Conservation (phyloP, 1,140 invertebrate genomes). For the Coptotermes formosanus region DNA sequence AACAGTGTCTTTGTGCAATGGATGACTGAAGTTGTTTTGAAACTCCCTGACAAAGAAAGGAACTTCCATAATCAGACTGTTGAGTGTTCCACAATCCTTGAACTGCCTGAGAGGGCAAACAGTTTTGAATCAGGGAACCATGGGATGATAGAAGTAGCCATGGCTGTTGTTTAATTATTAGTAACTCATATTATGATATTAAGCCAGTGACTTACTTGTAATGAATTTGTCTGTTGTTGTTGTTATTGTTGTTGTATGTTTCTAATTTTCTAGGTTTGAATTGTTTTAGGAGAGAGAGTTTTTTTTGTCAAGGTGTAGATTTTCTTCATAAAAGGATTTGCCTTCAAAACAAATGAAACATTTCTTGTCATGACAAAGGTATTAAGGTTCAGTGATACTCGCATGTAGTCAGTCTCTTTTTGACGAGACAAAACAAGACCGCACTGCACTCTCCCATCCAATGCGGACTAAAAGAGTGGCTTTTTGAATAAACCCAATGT, state of each 20-base stretch:
- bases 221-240: conserved; percentile 14
- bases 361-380: not conserved
- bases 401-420: not conserved
- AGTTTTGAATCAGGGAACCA: conserved; percentile 28
- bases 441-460: not conserved
- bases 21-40: too few species aligned
- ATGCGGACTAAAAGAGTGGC: not conserved
- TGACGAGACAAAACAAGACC: too few species aligned
- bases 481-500: too few species aligned
- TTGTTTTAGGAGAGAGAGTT: not conserved
- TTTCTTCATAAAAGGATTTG: conserved; percentile 16
- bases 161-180: conserved; percentile 23
- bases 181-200: not conserved
- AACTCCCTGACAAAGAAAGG: too few species aligned
- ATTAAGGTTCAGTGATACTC: not conserved
- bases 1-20: too few species aligned
- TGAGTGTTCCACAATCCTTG: not conserved
- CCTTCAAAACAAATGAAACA: not conserved
- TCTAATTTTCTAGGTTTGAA: conserved; percentile 18
- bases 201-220: not conserved
- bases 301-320: not conserved
- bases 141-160: conserved; percentile 6
- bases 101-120: conserved; percentile 23
- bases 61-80: too few species aligned
- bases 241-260: conserved; percentile 24